These are phyloP conservation scores for Ptilodon capucinus DNA, from an alignment of 2,888 invertebrate species.

Conservation along the genomic window DNA sequence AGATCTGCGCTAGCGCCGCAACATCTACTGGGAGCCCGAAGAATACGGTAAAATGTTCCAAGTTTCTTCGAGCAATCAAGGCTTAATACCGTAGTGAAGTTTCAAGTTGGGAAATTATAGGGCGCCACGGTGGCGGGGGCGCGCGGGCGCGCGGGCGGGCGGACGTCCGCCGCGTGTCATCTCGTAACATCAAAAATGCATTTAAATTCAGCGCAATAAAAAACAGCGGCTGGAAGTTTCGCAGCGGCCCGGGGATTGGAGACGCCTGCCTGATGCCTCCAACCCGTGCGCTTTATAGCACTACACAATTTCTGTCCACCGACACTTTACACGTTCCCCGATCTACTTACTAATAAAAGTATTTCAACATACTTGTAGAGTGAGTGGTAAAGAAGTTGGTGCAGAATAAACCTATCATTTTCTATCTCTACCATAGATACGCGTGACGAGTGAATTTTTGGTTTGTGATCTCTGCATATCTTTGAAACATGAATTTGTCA, in stretches of 20 bases:
- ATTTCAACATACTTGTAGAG: slow-evolving; percentile 36
- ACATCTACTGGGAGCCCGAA: slow-evolving; percentile 78
- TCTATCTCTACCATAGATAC: no score
- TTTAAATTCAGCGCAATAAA: slow-evolving; percentile 83
- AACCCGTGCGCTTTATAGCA: slow-evolving; percentile 56
- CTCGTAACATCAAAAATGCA: slow-evolving; percentile 84
- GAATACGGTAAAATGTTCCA: slow-evolving; percentile 82
- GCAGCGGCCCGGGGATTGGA: slow-evolving; percentile 72
- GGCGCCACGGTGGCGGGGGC: slow-evolving; percentile 58
- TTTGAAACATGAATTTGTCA: no score
- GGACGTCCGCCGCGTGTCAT: slow-evolving; percentile 82
- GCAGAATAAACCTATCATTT: background rate
- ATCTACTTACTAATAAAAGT: slow-evolving; percentile 52
- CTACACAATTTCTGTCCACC: slow-evolving; percentile 62
- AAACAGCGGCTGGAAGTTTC: slow-evolving; percentile 80
- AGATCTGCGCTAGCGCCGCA: slow-evolving; percentile 73
- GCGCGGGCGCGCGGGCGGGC: slow-evolving; percentile 55
- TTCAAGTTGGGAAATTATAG: slow-evolving; percentile 82
- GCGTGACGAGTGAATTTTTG: no score
- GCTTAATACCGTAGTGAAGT: slow-evolving; percentile 82
- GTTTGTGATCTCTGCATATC: no score
- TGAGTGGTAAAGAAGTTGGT: slow-evolving; percentile 5
- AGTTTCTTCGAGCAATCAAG: slow-evolving; percentile 82
- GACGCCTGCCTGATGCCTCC: slow-evolving; percentile 58
- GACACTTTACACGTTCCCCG: slow-evolving; percentile 45